phyloP scores from a whole-genome alignment of 1,140 invertebrate genomes.

The Caerostris extrusa region DNA sequence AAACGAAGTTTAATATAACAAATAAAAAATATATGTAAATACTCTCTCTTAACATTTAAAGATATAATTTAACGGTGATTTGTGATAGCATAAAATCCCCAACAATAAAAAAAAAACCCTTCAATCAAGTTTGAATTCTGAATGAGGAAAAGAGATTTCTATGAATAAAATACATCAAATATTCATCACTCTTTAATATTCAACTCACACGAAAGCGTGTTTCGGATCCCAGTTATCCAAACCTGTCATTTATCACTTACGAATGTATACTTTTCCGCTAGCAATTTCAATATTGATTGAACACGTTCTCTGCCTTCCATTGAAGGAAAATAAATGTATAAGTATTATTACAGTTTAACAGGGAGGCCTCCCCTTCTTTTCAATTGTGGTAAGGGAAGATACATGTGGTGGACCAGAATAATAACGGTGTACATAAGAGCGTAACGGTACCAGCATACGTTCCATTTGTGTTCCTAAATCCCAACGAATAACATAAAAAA shows the following conservation, averaged over 20 bases:
- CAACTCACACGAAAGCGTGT: background rate
- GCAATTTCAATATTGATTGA: slow-evolving; percentile 40
- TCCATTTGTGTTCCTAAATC: background rate
- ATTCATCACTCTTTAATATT: background rate
- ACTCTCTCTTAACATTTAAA: no score
- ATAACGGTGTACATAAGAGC: background rate
- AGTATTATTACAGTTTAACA: slow-evolving; percentile 48
- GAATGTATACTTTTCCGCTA: slow-evolving; percentile 23
- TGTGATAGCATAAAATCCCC: no score
- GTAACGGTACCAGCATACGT: slow-evolving; percentile 50
- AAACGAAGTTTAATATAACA: no score
- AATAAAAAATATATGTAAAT: no score
- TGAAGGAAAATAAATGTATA: background rate
- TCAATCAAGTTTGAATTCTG: no score
- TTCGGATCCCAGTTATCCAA: background rate
- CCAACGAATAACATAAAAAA: background rate
- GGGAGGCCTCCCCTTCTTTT: background rate
- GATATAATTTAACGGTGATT: no score
- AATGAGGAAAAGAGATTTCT: background rate
- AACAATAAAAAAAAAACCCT: no score
- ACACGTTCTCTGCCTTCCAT: slow-evolving; percentile 19
- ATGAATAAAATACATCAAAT: background rate
- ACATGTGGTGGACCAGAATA: slow-evolving; percentile 44
- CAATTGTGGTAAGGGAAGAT: background rate
- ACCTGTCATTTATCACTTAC: slow-evolving; percentile 7